Conservation (phyloP, 2,113 vertebrate genomes). For the Microtus ochrogaster region DNA sequence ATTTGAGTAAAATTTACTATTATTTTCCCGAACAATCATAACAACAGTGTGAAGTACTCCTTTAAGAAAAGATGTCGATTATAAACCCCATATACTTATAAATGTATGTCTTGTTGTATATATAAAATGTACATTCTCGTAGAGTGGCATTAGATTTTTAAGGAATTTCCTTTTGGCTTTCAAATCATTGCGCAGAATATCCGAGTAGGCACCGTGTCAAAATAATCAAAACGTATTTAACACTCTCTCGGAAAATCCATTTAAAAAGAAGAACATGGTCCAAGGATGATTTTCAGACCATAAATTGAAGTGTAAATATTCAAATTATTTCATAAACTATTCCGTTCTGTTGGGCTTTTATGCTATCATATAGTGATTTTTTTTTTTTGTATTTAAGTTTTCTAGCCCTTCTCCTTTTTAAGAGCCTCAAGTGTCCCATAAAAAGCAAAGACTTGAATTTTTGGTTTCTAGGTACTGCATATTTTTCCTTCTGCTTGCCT, state of each 20-base stretch:
- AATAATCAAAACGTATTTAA: constrained; percentile 87
- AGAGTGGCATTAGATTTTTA: constrained; percentile 64
- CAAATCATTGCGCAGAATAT: constrained; percentile 82
- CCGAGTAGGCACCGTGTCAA: constrained; percentile 84
- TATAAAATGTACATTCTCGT: not conserved
- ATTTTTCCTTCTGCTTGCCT: constrained; percentile 90
- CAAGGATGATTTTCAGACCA: constrained; percentile 82
- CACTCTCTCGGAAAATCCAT: constrained; percentile 82
- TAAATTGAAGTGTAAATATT: constrained; percentile 86
- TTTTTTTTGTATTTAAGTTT: constrained; percentile 88
- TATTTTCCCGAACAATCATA: constrained; percentile 75
- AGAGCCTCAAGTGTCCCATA: constrained; percentile 91
- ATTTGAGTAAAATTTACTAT: constrained; percentile 85
- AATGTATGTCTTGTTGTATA: constrained; percentile 49
- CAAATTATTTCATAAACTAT: constrained; percentile 86
- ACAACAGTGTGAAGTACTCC: constrained; percentile 79
- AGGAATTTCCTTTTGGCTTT: constrained; percentile 85
- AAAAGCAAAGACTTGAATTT: constrained; percentile 91
- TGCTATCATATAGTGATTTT: constrained; percentile 83
- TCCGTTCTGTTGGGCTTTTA: constrained; percentile 85
- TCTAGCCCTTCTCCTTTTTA: constrained; percentile 91
- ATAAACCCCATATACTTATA: constrained; percentile 81
- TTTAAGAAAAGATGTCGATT: constrained; percentile 84
- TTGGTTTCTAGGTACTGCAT: constrained; percentile 87
- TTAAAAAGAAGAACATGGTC: constrained; percentile 82